A percentile compares a stretch with the other conserved stretches of the same genome.
Conservation (phyloP, 1,140 invertebrate species). For the Diabrotica undecimpunctata region DNA sequence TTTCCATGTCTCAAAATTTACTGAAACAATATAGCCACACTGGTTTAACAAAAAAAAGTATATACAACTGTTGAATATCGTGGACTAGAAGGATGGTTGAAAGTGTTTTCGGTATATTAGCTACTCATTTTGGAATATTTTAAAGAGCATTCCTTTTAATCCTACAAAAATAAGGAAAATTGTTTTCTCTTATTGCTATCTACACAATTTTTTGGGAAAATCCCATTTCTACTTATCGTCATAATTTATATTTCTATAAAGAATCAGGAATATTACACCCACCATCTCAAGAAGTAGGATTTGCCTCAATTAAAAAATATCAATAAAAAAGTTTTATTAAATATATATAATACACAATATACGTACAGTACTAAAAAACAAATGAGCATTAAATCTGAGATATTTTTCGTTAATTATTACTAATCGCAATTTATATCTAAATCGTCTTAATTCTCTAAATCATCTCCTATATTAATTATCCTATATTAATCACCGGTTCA, state of each 20-base stretch:
- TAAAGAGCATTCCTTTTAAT: neutral
- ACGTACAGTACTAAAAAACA: too few relatives aligned
- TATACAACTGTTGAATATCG: neutral
- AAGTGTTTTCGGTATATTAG: conserved; percentile 3
- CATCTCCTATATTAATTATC: too few relatives aligned
- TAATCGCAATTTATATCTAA: too few relatives aligned
- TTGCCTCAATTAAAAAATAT: too few relatives aligned
- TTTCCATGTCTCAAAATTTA: conserved; percentile 31
- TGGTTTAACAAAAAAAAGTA: neutral
- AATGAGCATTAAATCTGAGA: too few relatives aligned
- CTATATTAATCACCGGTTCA: too few relatives aligned
- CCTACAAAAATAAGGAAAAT: neutral
- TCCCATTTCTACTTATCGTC: neutral
- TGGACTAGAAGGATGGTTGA: neutral
- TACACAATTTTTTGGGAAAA: conserved; percentile 1
- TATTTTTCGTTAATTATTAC: too few relatives aligned
- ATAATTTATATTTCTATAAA: neutral
- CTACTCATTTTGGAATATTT: conserved; percentile 5
- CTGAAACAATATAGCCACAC: neutral
- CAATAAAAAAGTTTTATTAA: too few relatives aligned
- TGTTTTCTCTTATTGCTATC: neutral
- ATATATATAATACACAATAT: too few relatives aligned
- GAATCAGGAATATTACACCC: neutral
- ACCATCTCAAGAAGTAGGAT: too few relatives aligned
- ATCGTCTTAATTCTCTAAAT: too few relatives aligned